Percentiles rank a stretch among this genome's conserved stretches.
phyloP scores from a whole-genome alignment of 92 coral and sea anemone species.

The Paramuricea clavata region DNA sequence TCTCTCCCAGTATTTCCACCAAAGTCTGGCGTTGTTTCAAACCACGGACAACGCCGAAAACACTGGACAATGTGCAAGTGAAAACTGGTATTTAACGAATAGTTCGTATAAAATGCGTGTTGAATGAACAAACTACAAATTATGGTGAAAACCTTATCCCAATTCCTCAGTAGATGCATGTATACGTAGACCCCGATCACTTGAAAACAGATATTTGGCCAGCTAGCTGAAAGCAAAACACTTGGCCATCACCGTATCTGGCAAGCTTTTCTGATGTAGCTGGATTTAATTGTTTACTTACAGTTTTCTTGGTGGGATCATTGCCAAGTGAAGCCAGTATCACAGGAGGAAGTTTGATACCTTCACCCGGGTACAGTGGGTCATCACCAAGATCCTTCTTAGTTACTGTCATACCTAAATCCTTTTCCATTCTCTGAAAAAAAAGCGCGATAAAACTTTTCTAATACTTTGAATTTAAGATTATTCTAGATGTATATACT shows the following conservation, averaged over 20 bases:
- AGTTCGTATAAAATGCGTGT: neutral
- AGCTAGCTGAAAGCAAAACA: no score
- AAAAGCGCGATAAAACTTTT: neutral
- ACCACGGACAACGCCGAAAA: no score
- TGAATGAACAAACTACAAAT: neutral
- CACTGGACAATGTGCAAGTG: no score
- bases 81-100: no score
- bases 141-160: neutral
- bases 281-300: no score
- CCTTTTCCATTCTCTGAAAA: slow-evolving; percentile 61
- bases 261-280: no score
- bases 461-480: neutral
- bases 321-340: slow-evolving; percentile 85
- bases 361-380: slow-evolving; percentile 63
- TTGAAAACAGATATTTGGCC: no score
- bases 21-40: no score
- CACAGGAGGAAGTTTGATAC: slow-evolving; percentile 81
- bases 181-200: no score
- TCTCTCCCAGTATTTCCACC: no score
- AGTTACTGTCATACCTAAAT: slow-evolving; percentile 73
- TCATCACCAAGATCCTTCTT: slow-evolving; percentile 81
- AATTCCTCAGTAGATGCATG: neutral
- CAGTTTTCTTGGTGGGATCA: slow-evolving; percentile 90
- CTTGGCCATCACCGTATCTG: no score
- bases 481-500: no score